Conservation (phyloP, 2,888 invertebrate species). For the Selenia dentaria region DNA sequence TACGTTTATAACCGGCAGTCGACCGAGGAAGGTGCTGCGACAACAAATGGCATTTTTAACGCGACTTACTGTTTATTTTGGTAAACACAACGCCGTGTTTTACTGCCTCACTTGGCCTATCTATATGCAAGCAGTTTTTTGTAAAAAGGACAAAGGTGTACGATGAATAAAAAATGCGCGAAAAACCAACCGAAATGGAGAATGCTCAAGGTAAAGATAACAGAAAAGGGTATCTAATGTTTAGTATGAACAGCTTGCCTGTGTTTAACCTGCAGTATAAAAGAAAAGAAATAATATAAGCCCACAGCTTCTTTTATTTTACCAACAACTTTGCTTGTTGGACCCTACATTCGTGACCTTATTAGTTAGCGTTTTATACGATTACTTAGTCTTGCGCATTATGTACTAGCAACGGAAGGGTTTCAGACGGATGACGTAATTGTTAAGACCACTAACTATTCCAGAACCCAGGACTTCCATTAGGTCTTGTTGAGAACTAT, state of each 20-base stretch:
- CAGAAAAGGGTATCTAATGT: constrained; percentile 23
- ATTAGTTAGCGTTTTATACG: background rate
- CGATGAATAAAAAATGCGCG: constrained; percentile 35
- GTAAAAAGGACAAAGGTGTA: constrained; percentile 30
- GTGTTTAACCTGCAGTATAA: constrained; percentile 11
- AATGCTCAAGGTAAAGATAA: constrained; percentile 28
- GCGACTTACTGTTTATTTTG: constrained; percentile 51
- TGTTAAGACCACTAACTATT: constrained; percentile 7
- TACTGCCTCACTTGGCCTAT: constrained; percentile 32
- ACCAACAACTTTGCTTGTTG: background rate
- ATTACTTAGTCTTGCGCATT: background rate
- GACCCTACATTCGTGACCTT: background rate
- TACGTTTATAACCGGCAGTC: constrained; percentile 56
- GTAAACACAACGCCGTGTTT: constrained; percentile 42
- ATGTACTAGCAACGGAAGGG: background rate
- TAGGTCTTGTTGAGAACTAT: constrained; percentile 5
- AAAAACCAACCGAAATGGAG: constrained; percentile 24
- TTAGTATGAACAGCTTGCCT: constrained; percentile 16
- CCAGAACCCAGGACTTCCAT: constrained; percentile 2
- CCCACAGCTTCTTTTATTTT: background rate
- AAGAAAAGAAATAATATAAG: background rate
- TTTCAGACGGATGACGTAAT: constrained; percentile 1
- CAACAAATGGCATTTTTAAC: constrained; percentile 61
- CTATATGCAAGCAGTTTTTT: constrained; percentile 33
- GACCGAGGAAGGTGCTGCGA: constrained; percentile 49